Conservation (phyloP, 53 echinoderm and acorn worm species). For the Echinarachnius parma region DNA sequence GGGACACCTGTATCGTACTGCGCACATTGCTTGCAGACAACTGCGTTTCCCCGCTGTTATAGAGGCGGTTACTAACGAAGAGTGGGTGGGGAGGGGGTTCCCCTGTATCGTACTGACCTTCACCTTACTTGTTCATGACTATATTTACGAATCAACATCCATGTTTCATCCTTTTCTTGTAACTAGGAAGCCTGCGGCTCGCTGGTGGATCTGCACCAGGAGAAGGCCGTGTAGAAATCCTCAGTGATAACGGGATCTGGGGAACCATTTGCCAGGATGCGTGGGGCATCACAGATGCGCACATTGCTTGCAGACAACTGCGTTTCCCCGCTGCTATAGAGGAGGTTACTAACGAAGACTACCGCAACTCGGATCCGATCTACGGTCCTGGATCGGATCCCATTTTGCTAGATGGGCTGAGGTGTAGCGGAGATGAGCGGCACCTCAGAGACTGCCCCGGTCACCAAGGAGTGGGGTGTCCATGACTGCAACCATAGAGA, state of each 20-base stretch:
- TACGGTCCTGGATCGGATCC: conserved; percentile 31
- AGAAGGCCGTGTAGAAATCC: conserved; percentile 30
- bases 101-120: too few relatives aligned
- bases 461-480: conserved; percentile 2
- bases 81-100: too few relatives aligned
- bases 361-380: not conserved
- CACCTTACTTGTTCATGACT: too few relatives aligned
- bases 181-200: conserved; percentile 20
- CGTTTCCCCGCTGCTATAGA: conserved; percentile 15
- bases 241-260: conserved; percentile 16
- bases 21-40: conserved; percentile 19
- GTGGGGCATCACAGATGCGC: conserved; percentile 12
- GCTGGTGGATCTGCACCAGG: not conserved
- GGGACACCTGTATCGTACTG: too few relatives aligned
- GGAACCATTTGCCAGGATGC: conserved; percentile 28
- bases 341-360: not conserved
- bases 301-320: conserved; percentile 24
- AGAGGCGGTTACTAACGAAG: not conserved
- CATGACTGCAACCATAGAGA: conserved; percentile 27
- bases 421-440: not conserved
- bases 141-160: too few relatives aligned
- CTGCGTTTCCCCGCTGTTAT: conserved; percentile 18
- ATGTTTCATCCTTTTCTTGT: too few relatives aligned
- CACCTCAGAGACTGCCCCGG: conserved; percentile 2
- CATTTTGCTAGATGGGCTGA: conserved; percentile 21